Conservation (phyloP, 2,113 vertebrate genomes). For the Oceanodroma tethys region DNA sequence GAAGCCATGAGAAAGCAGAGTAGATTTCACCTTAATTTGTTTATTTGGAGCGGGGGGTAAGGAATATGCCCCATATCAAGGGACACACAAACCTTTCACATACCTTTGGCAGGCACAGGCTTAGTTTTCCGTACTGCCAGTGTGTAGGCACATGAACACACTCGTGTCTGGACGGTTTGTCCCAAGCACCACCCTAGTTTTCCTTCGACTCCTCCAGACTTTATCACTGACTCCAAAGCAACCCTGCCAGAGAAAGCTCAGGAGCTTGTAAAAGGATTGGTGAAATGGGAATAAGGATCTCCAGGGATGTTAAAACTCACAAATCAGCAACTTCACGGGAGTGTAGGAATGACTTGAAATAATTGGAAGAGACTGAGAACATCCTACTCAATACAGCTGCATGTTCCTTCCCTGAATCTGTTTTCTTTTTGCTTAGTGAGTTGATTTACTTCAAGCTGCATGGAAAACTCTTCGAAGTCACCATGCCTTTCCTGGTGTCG, state of each 20-base stretch:
- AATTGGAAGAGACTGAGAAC: neutral
- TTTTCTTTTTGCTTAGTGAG: neutral
- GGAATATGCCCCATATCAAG: neutral
- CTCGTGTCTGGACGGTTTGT: neutral
- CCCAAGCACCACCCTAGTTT: neutral
- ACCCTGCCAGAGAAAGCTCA: neutral
- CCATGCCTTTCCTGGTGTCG: neutral
- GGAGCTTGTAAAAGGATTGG: neutral
- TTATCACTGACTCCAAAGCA: neutral
- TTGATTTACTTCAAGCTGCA: neutral
- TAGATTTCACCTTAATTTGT: neutral
- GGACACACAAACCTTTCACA: neutral
- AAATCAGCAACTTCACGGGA: slow-evolving; percentile 1
- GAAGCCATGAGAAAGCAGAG: neutral
- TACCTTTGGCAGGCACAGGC: neutral
- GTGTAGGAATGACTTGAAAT: slow-evolving; percentile 2
- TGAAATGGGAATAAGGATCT: neutral
- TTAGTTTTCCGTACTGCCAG: neutral
- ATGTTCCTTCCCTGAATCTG: neutral
- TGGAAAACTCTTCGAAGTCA: neutral
- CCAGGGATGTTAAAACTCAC: neutral
- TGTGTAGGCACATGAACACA: neutral
- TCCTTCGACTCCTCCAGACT: neutral
- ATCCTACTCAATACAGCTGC: neutral
- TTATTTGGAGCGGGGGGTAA: neutral